Evolutionary conservation across 2,888 invertebrate species (phyloP), one percentile per base, ranked within the genome.

Genomic region (Nematopogon swammerdamellus): DNA sequence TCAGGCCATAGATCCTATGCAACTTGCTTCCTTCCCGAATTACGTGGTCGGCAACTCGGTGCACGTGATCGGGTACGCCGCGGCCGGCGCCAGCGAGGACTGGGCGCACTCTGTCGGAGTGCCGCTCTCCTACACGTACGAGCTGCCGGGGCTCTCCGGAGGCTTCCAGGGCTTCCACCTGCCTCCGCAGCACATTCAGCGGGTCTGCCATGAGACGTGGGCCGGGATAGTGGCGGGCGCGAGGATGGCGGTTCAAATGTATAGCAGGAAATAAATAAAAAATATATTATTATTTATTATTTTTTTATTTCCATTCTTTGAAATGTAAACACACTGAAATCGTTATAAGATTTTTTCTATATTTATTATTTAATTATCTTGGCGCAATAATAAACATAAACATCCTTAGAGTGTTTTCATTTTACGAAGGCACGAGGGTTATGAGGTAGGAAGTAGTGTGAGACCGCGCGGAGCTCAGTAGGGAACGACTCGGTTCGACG

Each of bases 11-110:
- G 54, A 61, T 1, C 50, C 51, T 0, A 55, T 58, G 47, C 61
- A 64, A 53, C 68, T 70, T 56, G 55, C 63, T 1, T 19, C 65
- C 50, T 73, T 72, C 59, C 73, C 71, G 1, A 60, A 55, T 11
- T 86, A 86, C 53, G 60, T 66, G 1, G 80, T 83, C 46, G 85
- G 85, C 2, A 83, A 76, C 53, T 64, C 79, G 2, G 71, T 72
- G 0, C 61, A 76, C 1, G 72, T 77, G 14, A 62, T 86, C 1
- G 70, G 75, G 52, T 85, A 86, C 55, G 65, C 70, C 1, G 82
- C 84, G 0, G 62, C 85, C 18, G 89, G 88, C 11, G 84, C 85
- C 17, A 81, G 86, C 56, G 85, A 85, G 59, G 89, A 89, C 58
- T 89, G 84, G 63, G 84, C 84, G 1, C 82, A 83, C 59, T 80